Base-by-base conservation (phyloP, 2,888 invertebrate genomes). In the Torymus tubicola region DNA sequence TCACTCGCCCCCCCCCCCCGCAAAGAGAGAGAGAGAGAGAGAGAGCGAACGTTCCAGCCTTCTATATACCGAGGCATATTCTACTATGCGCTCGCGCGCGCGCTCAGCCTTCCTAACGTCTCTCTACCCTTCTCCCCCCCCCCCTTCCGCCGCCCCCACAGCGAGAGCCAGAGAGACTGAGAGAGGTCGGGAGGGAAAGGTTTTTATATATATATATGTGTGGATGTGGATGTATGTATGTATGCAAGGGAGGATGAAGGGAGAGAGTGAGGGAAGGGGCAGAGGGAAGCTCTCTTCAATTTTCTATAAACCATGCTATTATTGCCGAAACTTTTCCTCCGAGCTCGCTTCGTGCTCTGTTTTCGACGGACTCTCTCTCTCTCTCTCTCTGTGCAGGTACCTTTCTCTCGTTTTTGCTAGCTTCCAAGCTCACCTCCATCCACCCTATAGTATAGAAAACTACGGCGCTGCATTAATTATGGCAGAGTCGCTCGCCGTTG, bases 221-320 rank as follows among this genome's bases (percentile, higher is more conserved):
- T 85, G 84, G 84, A 84, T 84, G 14, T 64, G 18, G 57, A 61
- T 84, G 84, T 55, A 73, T 57, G n/a, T 52, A 31, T 50, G 64
- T 18, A 16, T 18, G 13, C 55, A n/a, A 31, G 31, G 31, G 31
- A 31, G 31, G 31, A 31, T 31, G 31, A 8, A 31, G 16, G 18
- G 11, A 18, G 14, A 61, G 52, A 8, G 14, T n/a, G n/a, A n/a
- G n/a, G n/a, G n/a, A n/a, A n/a, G n/a, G n/a, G n/a, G n/a, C n/a
- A 58, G 16, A 58, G 16, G 16, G 55, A 57, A 52, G 83, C 85
- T 82, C 84, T 83, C 83, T 78, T 83, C 82, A 89, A 87, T 89
- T 88, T 87, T 87, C 84, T 86, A 88, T 86, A 87, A 85, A 84
- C 78, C 82, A 76, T 77, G 81, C 69, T 80, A 84, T 83, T 84